Conservation (phyloP, 2,113 vertebrate genomes). For the Mugil cephalus region DNA sequence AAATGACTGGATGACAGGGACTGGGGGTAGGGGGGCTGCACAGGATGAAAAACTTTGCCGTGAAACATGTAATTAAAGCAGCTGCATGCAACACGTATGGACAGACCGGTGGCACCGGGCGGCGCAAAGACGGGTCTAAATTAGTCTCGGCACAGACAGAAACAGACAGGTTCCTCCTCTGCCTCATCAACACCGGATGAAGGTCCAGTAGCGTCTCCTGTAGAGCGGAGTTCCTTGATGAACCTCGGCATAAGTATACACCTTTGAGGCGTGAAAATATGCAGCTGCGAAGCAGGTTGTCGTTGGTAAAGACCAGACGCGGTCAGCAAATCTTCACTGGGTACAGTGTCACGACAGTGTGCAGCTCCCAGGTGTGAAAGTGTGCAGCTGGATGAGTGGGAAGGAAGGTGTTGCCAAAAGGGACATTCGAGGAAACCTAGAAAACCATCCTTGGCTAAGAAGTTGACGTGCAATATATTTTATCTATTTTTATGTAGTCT, state of each 20-base stretch:
- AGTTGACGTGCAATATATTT: neutral
- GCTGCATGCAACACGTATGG: neutral
- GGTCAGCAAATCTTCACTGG: slow-evolving; percentile 11
- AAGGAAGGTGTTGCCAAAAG: neutral
- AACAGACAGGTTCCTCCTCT: neutral
- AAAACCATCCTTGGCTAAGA: neutral
- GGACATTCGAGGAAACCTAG: neutral
- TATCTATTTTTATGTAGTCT: too few relatives aligned
- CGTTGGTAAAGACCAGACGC: slow-evolving; percentile 8
- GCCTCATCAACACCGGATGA: neutral
- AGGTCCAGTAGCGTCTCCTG: neutral
- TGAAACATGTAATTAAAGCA: slow-evolving; percentile 4
- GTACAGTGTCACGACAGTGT: neutral
- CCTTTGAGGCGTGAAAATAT: neutral
- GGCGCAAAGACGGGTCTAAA: neutral
- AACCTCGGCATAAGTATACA: slow-evolving; percentile 3
- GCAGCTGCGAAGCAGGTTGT: slow-evolving; percentile 16
- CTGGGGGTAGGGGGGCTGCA: neutral
- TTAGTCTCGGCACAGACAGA: neutral
- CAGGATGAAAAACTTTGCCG: neutral
- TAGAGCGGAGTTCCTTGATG: slow-evolving; percentile 2
- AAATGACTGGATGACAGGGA: slow-evolving; percentile 24
- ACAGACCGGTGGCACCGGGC: neutral
- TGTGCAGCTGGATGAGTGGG: neutral
- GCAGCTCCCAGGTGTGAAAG: slow-evolving; percentile 19